Evolutionary conservation across 2,113 vertebrate species (phyloP).

Genomic region (Cathartes aura): DNA sequence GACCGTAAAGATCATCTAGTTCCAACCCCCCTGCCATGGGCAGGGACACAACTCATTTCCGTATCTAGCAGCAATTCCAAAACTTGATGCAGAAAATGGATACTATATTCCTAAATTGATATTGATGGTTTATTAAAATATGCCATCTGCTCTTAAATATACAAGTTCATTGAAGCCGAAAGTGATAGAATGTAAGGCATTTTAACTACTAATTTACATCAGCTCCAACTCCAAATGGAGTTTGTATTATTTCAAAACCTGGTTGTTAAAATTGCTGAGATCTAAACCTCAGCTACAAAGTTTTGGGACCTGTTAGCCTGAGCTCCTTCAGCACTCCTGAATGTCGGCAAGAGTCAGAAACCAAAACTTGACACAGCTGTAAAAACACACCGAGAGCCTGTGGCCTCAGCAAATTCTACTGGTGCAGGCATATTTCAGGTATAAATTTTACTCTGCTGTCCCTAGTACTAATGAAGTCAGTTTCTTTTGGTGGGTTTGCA

Average conservation of each 20-base stretch:
- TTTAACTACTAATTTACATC: conserved; percentile 70
- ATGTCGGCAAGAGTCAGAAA: conserved; percentile 80
- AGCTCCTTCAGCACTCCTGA: conserved; percentile 77
- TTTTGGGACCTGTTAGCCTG: conserved; percentile 79
- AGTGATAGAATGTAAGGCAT: conserved; percentile 18
- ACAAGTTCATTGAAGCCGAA: conserved; percentile 48
- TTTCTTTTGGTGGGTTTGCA: conserved; percentile 80
- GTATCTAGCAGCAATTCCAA: neutral
- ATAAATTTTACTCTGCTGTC: conserved; percentile 82
- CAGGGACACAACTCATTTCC: neutral
- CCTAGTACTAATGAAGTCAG: conserved; percentile 81
- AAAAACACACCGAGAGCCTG: conserved; percentile 82
- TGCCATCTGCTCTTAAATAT: conserved; percentile 41
- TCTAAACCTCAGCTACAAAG: conserved; percentile 77
- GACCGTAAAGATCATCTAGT: too few species aligned
- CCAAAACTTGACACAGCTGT: conserved; percentile 86
- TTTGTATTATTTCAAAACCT: conserved; percentile 80
- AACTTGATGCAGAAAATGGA: conserved; percentile 37
- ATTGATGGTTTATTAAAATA: conserved; percentile 54
- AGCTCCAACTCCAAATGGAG: conserved; percentile 67
- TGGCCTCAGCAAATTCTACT: conserved; percentile 80
- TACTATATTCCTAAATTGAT: conserved; percentile 61
- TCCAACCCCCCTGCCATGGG: too few species aligned
- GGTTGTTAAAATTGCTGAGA: conserved; percentile 81
- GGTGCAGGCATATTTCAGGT: conserved; percentile 81